These are phyloP conservation scores for Pycnonotus jocosus DNA, from an alignment of 2,113 vertebrate genomes.

Conservation along the genomic window DNA sequence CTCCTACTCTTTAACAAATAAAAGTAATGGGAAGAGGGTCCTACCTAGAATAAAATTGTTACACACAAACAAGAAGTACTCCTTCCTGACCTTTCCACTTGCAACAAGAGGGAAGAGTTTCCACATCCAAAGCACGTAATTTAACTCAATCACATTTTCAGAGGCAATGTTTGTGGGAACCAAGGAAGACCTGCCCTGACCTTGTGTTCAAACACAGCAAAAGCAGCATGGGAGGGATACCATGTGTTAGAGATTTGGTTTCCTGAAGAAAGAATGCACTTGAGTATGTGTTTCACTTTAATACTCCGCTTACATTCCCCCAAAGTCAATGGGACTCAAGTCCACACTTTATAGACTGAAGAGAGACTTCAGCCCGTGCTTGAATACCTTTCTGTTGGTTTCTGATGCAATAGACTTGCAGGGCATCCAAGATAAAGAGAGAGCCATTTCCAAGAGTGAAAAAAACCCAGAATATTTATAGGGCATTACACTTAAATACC, in stretches of 20 bases:
- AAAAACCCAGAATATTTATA: neutral
- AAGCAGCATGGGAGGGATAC: neutral
- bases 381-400: slow-evolving; percentile 41
- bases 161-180: neutral
- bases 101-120: neutral
- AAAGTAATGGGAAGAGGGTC: neutral
- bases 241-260: neutral
- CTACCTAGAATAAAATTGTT: neutral
- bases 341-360: neutral
- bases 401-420: slow-evolving; percentile 34
- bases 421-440: slow-evolving; percentile 52
- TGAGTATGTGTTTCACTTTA: neutral
- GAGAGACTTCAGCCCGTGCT: slow-evolving; percentile 4
- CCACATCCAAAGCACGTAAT: neutral
- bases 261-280: slow-evolving; percentile 25
- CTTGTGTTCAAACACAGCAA: neutral
- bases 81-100: neutral
- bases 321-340: slow-evolving; percentile 14
- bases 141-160: neutral
- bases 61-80: neutral
- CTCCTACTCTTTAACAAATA: neutral
- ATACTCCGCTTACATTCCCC: neutral
- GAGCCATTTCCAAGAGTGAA: neutral
- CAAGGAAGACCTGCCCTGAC: neutral
- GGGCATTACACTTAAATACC: neutral